phyloP scores from a whole-genome alignment of 2,113 vertebrate species.

The Neopipo cinnamomea region DNA sequence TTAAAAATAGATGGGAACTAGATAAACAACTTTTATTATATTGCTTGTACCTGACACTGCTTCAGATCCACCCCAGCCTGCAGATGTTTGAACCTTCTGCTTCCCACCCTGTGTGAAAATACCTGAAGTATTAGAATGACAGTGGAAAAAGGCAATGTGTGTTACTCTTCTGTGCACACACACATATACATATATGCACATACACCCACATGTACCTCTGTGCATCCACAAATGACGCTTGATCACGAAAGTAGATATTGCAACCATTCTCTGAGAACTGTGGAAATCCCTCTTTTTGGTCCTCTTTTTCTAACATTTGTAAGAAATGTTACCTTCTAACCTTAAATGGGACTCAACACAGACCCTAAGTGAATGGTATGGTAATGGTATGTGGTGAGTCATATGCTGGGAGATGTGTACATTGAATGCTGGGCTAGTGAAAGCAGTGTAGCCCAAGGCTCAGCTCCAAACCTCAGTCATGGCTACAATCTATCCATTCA shows the following conservation, averaged over 20 bases:
- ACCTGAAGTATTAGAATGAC: not conserved
- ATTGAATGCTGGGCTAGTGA: not conserved
- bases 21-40: not conserved
- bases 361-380: not conserved
- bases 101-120: not conserved
- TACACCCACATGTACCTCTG: not conserved
- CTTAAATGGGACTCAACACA: not conserved
- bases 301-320: not conserved
- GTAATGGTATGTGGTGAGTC: not conserved
- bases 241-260: not conserved
- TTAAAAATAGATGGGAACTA: not conserved
- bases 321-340: not conserved
- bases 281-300: not conserved
- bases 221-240: not conserved
- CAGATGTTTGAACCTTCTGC: not conserved
- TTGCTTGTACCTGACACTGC: not conserved
- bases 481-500: not conserved
- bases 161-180: not conserved
- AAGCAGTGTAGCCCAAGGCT: not conserved
- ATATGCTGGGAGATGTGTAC: not conserved
- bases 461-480: not conserved
- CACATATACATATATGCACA: fast-evolving
- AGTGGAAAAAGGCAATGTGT: not conserved
- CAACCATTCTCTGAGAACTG: not conserved
- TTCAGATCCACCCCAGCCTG: not conserved